A percentile compares a stretch with the other conserved stretches of the same genome.
phyloP scores from a whole-genome alignment of 1,140 invertebrate species.

The Pissodes strobi region DNA sequence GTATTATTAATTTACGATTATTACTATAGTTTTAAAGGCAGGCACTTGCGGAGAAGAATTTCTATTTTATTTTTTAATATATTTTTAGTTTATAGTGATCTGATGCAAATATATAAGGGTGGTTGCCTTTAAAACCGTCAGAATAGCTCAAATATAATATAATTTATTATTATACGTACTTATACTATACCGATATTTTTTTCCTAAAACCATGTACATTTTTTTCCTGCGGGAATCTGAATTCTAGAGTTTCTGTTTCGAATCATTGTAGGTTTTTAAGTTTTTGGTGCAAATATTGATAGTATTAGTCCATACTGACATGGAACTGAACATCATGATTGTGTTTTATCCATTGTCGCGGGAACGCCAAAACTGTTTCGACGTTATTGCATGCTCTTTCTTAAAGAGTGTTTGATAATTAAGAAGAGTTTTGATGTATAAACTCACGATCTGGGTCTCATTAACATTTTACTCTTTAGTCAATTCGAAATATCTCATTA shows the following conservation, averaged over 20 bases:
- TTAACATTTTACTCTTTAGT: no score
- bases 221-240: slow-evolving; percentile 22
- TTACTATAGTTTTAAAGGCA: slow-evolving; percentile 17
- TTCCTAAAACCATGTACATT: slow-evolving; percentile 14
- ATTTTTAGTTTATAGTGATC: slow-evolving; percentile 2
- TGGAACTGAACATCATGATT: background rate
- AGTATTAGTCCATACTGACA: slow-evolving; percentile 31
- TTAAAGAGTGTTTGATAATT: no score
- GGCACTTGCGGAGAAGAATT: slow-evolving; percentile 2
- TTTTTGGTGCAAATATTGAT: slow-evolving; percentile 40
- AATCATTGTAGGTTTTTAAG: slow-evolving; percentile 23
- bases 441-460: no score
- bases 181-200: slow-evolving; percentile 13
- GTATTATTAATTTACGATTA: slow-evolving; percentile 25
- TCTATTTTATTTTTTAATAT: slow-evolving; percentile 25
- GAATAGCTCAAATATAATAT: slow-evolving; percentile 36
- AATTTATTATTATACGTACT: slow-evolving; percentile 36
- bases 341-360: slow-evolving; percentile 8
- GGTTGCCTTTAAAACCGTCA: slow-evolving; percentile 27
- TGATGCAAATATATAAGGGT: background rate
- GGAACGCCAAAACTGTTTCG: background rate
- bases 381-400: no score
- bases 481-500: no score
- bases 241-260: slow-evolving; percentile 24
- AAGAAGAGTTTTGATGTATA: no score